phyloP scores from a whole-genome alignment of 2,797 vertebrate genomes.

The Molossus molossus region DNA sequence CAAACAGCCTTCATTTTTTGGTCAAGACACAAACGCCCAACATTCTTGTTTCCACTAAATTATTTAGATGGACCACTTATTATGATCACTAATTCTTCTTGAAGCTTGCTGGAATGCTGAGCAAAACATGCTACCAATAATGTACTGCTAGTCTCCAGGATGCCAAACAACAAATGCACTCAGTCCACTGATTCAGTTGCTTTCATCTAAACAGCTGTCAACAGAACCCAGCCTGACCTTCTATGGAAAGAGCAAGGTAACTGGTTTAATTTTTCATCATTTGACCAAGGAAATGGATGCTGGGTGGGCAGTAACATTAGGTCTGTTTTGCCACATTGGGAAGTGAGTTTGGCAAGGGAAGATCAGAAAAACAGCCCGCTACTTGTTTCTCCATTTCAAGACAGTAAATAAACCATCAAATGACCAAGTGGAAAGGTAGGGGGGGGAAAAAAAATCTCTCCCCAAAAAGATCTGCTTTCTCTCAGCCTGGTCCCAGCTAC shows the following conservation, averaged over 20 bases:
- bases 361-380: background rate
- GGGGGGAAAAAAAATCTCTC: background rate
- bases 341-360: slow-evolving; percentile 41
- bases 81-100: slow-evolving; percentile 27
- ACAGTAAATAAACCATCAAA: slow-evolving; percentile 35
- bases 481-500: background rate
- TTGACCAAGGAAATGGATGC: slow-evolving; percentile 13
- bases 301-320: background rate
- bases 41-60: slow-evolving; percentile 27
- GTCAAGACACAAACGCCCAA: slow-evolving; percentile 48
- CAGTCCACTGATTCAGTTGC: slow-evolving; percentile 42
- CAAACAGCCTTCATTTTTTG: slow-evolving; percentile 5
- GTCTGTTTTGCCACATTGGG: background rate
- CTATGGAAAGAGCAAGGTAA: slow-evolving; percentile 44
- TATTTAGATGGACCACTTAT: slow-evolving; percentile 40
- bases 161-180: slow-evolving; percentile 10
- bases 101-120: slow-evolving; percentile 48
- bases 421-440: background rate
- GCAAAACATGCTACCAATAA: slow-evolving; percentile 20
- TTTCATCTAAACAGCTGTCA: slow-evolving; percentile 62
- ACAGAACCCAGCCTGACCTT: slow-evolving; percentile 43
- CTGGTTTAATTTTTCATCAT: slow-evolving; percentile 37
- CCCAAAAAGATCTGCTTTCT: background rate
- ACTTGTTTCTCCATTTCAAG: slow-evolving; percentile 57
- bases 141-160: background rate